Percentiles rank a stretch among this genome's conserved stretches.
phyloP scores from a whole-genome alignment of 2,113 vertebrate species.

The Dasypus novemcinctus region DNA sequence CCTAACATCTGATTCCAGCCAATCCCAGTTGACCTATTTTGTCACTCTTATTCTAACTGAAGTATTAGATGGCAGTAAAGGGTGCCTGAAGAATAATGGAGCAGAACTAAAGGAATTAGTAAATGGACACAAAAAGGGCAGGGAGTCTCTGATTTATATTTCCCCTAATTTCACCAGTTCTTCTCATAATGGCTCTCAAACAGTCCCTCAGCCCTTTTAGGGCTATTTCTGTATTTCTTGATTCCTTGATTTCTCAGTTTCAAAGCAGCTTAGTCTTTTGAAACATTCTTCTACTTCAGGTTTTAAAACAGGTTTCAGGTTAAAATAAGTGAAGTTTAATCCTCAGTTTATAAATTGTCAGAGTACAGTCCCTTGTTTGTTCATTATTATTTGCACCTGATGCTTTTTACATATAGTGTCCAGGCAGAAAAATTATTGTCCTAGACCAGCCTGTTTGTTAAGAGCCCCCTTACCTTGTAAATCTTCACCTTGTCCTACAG shows the following conservation, averaged over 20 bases:
- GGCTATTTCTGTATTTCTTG: neutral
- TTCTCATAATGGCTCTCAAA: neutral
- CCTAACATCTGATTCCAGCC: neutral
- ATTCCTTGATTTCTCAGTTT: constrained; percentile 27
- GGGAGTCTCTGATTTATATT: neutral
- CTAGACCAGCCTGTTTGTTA: neutral
- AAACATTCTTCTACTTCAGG: neutral
- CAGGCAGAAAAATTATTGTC: neutral
- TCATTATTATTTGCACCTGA: neutral
- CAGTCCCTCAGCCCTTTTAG: neutral
- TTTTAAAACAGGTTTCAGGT: neutral
- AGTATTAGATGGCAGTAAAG: neutral
- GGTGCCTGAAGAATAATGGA: neutral
- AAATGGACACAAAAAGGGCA: neutral
- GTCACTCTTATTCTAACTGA: neutral
- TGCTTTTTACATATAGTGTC: neutral
- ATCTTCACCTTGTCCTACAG: neutral
- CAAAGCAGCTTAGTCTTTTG: constrained; percentile 4
- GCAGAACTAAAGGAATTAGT: neutral
- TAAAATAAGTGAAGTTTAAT: neutral
- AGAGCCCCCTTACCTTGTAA: neutral
- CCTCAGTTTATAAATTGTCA: neutral
- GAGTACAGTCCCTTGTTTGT: neutral
- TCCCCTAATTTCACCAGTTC: neutral
- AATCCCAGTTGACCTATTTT: neutral